Percentiles rank a stretch among this genome's conserved stretches.
These are phyloP conservation scores for Lepus americanus DNA, from an alignment of 2,113 vertebrate species.

Conservation along the genomic window DNA sequence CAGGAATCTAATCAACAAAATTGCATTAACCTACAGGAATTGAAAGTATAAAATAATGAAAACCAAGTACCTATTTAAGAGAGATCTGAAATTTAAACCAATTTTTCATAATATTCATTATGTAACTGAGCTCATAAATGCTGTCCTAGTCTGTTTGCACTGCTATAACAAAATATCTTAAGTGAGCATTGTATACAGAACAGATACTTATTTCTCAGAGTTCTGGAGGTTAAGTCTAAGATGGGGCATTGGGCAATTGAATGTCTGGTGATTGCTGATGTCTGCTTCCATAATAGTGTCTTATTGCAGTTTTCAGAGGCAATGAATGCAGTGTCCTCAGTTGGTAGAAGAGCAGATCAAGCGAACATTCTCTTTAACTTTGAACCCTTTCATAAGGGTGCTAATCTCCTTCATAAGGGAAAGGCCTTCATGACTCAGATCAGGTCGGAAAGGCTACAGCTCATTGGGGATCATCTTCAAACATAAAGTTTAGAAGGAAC, in stretches of 20 bases:
- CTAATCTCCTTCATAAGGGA: neutral
- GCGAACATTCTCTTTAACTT: neutral
- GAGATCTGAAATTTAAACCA: conserved; percentile 38
- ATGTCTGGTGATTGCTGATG: neutral
- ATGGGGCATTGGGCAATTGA: neutral
- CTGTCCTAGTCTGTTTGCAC: neutral
- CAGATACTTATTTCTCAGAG: neutral
- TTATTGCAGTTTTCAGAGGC: neutral
- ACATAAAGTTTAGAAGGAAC: neutral
- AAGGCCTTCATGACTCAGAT: neutral
- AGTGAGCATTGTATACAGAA: neutral
- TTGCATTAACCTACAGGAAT: conserved; percentile 24
- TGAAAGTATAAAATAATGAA: conserved; percentile 37
- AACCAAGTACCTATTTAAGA: conserved; percentile 31
- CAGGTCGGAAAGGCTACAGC: neutral
- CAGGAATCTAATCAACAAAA: conserved; percentile 53
- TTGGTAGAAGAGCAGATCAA: neutral
- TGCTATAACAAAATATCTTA: neutral
- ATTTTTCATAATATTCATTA: conserved; percentile 25
- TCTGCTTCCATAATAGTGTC: neutral
- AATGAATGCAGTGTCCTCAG: neutral
- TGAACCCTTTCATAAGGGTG: neutral
- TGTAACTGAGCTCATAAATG: conserved; percentile 6
- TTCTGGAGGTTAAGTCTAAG: neutral
- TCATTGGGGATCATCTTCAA: neutral